A percentile compares a stretch with the other conserved stretches of the same genome.
Evolutionary conservation across 1,140 invertebrate genomes (phyloP).

Genomic region (Pseudomyrmex pallidus): DNA sequence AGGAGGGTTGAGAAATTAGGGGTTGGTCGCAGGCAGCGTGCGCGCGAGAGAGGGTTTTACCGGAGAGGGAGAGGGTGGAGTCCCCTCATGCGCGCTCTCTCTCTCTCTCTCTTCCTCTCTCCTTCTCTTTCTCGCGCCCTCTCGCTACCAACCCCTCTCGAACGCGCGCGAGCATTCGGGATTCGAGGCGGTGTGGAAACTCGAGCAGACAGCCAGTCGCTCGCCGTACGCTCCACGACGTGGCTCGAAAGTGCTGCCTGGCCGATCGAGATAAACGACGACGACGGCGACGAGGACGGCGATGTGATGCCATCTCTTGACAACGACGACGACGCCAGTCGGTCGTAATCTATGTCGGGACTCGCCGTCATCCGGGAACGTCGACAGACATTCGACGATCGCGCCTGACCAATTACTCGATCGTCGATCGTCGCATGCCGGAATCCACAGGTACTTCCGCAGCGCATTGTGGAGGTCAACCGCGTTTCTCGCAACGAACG

Average conservation of each 20-base stretch:
- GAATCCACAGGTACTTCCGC: conserved; percentile 72
- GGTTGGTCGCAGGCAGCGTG: conserved; percentile 67
- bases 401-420: conserved; percentile 7
- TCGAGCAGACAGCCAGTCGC: conserved; percentile 83
- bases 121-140: conserved; percentile 60
- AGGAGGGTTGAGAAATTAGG: conserved; percentile 68
- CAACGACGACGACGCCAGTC: conserved; percentile 10
- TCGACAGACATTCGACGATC: neutral
- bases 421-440: conserved; percentile 42
- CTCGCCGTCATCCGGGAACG: neutral
- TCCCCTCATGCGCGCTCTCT: conserved; percentile 60
- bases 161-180: conserved; percentile 74
- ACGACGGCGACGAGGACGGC: conserved; percentile 56
- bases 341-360: conserved; percentile 37
- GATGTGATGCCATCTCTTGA: conserved; percentile 53
- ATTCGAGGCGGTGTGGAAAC: conserved; percentile 78
- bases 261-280: conserved; percentile 53
- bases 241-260: conserved; percentile 68
- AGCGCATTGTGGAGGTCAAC: conserved; percentile 25
- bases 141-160: conserved; percentile 68
- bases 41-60: conserved; percentile 66
- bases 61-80: conserved; percentile 47
- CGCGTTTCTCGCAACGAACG: neutral
- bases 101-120: conserved; percentile 38
- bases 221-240: conserved; percentile 84